phyloP scores from a whole-genome alignment of 2,797 vertebrate genomes.

The Spheniscus humboldti region DNA sequence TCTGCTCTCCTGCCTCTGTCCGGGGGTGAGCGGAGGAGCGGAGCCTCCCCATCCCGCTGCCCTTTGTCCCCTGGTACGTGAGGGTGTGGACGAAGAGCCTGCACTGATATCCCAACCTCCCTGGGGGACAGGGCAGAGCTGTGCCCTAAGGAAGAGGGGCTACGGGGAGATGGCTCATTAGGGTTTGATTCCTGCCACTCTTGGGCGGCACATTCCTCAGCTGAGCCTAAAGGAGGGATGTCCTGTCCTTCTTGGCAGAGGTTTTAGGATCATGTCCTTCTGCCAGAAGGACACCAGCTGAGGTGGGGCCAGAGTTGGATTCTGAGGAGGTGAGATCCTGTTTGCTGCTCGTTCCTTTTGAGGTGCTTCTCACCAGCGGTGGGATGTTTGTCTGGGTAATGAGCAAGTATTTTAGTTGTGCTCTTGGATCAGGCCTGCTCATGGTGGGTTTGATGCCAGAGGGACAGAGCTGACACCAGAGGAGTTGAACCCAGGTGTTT shows the following conservation, averaged over 20 bases:
- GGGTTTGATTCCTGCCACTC: not conserved
- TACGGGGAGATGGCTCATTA: fast-evolving
- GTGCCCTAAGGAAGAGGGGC: not conserved
- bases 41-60: not conserved
- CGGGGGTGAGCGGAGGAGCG: not conserved
- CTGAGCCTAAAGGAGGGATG: not conserved
- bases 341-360: not conserved
- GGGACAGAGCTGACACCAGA: not conserved
- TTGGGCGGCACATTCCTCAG: not conserved
- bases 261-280: not conserved
- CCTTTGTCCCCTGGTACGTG: not conserved
- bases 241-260: not conserved
- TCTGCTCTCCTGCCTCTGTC: not conserved
- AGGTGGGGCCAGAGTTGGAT: not conserved
- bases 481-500: not conserved
- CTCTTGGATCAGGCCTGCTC: fast-evolving
- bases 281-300: not conserved
- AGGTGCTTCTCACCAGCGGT: not conserved
- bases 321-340: not conserved
- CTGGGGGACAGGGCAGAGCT: not conserved
- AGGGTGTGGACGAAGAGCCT: not conserved
- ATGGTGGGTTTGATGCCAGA: not conserved
- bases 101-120: not conserved
- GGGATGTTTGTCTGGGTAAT: not conserved
- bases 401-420: not conserved